A percentile compares a stretch with the other conserved stretches of the same genome.
Evolutionary conservation across 2,113 vertebrate species (phyloP).

Genomic region (Progne subis): DNA sequence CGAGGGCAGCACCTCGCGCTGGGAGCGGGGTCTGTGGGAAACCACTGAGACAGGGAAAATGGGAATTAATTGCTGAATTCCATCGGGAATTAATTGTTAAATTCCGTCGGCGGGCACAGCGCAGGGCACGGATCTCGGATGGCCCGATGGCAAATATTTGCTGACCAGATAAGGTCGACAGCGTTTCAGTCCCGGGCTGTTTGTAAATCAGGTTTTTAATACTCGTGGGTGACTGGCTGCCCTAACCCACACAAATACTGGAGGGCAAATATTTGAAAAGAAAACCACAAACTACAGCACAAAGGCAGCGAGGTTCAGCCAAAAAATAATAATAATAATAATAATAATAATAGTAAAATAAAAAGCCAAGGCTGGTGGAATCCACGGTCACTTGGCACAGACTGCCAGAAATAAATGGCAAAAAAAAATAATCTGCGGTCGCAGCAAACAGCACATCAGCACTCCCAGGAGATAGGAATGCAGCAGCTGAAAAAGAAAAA

Average conservation of each 20-base stretch:
- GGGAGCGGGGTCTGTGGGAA: not conserved
- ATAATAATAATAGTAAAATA: too few relatives aligned
- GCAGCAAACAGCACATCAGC: not conserved
- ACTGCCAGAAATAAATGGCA: not conserved
- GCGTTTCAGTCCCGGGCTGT: not conserved
- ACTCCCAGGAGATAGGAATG: fast-evolving
- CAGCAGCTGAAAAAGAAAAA: not conserved
- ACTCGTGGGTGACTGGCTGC: not conserved
- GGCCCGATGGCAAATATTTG: not conserved
- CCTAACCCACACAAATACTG: not conserved
- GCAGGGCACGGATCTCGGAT: too few relatives aligned
- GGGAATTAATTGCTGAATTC: not conserved
- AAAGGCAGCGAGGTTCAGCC: not conserved
- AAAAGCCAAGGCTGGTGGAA: not conserved
- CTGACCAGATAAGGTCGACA: not conserved
- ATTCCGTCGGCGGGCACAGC: not conserved
- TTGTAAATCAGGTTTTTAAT: not conserved
- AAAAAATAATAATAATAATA: not conserved
- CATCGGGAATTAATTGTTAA: not conserved
- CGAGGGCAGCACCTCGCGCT: not conserved
- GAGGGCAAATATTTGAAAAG: not conserved
- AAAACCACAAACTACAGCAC: not conserved
- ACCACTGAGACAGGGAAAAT: not conserved
- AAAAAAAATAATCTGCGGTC: not conserved
- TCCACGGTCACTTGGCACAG: not conserved